Percentiles rank a stretch among this genome's conserved stretches.
Evolutionary conservation across 92 coral and sea anemone species (phyloP).

Genomic region (Muricea muricata): DNA sequence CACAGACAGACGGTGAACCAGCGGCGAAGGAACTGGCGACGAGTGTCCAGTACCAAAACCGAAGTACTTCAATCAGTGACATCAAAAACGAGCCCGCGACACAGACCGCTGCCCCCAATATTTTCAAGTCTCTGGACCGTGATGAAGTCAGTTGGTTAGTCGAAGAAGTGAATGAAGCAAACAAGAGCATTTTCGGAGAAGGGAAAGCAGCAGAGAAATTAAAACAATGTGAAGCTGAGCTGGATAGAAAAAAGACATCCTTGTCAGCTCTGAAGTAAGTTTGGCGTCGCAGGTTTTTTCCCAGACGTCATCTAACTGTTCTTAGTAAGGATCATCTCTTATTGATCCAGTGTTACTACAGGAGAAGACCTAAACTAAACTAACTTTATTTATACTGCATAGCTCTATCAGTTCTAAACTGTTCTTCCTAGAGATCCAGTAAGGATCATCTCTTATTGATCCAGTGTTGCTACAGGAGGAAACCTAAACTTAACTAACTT

Average conservation of each 20-base stretch:
- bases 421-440: no score
- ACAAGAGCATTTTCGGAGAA: constrained; percentile 1
- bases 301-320: neutral
- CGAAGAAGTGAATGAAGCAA: constrained; percentile 32
- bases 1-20: neutral
- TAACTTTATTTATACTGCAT: no score
- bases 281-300: neutral
- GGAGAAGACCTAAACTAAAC: no score
- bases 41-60: neutral
- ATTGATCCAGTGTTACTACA: no score
- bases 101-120: neutral
- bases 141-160: constrained; percentile 42
- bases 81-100: constrained; percentile 15
- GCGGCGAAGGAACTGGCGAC: neutral
- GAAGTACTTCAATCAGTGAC: neutral
- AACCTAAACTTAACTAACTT: no score
- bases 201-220: constrained; percentile 15
- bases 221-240: neutral
- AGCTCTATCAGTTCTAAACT: no score
- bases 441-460: no score
- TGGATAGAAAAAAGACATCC: constrained; percentile 22
- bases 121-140: constrained; percentile 17
- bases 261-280: constrained; percentile 29
- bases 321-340: no score
- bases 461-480: no score